phyloP scores from a whole-genome alignment of 2,113 vertebrate genomes.

The Prietella phreatophila region DNA sequence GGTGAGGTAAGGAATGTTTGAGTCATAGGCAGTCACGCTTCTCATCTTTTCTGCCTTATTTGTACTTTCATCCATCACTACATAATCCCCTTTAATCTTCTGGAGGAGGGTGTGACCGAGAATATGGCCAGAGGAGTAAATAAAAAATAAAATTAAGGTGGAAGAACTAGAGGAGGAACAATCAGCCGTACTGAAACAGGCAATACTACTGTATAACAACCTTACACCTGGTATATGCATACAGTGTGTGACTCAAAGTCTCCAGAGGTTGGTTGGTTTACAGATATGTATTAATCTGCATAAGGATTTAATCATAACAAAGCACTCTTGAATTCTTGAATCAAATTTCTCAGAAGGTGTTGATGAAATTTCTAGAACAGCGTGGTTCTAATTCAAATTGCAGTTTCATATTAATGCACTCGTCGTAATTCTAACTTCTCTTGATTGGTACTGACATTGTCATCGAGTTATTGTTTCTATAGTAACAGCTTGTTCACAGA shows the following conservation, averaged over 20 bases:
- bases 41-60: constrained; percentile 25
- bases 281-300: background rate
- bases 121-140: constrained; percentile 7
- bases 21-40: constrained; percentile 1
- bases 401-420: too few species aligned
- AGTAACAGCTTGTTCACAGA: background rate
- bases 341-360: background rate
- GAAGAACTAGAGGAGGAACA: background rate
- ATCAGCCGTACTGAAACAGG: background rate
- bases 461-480: background rate
- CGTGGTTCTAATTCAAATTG: background rate
- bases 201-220: background rate
- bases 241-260: background rate
- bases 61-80: constrained; percentile 39
- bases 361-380: background rate
- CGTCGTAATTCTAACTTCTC: background rate
- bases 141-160: background rate
- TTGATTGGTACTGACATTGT: background rate
- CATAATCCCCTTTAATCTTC: constrained; percentile 30
- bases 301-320: background rate
- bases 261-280: background rate
- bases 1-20: background rate
- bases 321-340: background rate
- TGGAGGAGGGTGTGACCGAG: constrained; percentile 8
- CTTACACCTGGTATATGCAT: background rate